Base-by-base conservation (phyloP, 2,888 invertebrate species). In the Scaptomyza parva region DNA sequence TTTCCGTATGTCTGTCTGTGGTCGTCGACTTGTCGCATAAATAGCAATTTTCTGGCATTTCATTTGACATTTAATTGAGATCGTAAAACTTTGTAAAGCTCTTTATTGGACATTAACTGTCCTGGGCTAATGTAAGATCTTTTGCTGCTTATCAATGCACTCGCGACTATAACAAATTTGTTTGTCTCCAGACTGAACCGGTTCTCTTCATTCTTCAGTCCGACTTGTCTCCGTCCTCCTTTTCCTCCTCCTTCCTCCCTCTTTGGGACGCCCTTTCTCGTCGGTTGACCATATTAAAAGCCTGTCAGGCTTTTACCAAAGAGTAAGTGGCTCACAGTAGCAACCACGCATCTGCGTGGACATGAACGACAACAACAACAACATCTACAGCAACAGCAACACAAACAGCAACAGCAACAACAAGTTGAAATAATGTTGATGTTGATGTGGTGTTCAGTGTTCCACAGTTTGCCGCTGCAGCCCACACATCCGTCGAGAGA, bases 51-150 rank as follows among this genome's bases (percentile, higher is more conserved):
- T 88, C 73, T 86, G 78, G 84, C 88, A 86, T 85, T 88, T 86
- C 88, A 88, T 86, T 86, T 85, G 85, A 86, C 85, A 88, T 85
- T 85, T 88, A 85, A 83, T 88, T 86, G 85, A 85, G 86, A 86
- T 87, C 86, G 84, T 88, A 88, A 85, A 88, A 85, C 80, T 83
- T 86, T 83, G 84, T 69, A 83, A 88, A 84, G 87, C 82, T 86
- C 81, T 80, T 78, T 62, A 53, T 65, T 68, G 66, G 87, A 81
- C 81, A 84, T 64, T 78, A 67, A 67, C 66, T 76, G 78, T 60
- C 63, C 52, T 70, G 57, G 65, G 86, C 79, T 76, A 86, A 80
- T 80, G 80, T 82, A 83, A 85, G 86, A 76, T 82, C 61, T 80
- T 64, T 78, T 59, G 66, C 78, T 75, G 78, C 81, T 79, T 79